Evolutionary conservation across 2,113 vertebrate species (phyloP), one percentile per base, ranked within the genome.

Genomic region (Corydoras sp.): DNA sequence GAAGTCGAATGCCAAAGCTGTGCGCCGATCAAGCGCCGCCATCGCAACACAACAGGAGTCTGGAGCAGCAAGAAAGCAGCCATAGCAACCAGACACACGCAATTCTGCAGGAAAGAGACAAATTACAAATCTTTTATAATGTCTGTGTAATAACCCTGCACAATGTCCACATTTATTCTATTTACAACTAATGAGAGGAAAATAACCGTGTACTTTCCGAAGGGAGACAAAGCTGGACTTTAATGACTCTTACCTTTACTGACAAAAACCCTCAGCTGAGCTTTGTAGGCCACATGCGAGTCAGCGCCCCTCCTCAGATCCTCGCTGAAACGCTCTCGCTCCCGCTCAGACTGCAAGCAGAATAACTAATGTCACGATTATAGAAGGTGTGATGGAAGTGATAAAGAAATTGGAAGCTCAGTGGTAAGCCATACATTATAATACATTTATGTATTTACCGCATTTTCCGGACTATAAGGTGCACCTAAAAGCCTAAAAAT

Each of bases 1-100:
- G 9, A 92, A 83, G 78, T 91, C 86, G 63, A 89, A 81, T 7
- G 88, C 86, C 62, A 91, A 56, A 0, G 87, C 85, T 8, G 89
- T 90, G 55, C 66, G 69, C 29, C 75, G 62, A 13, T 90, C 82
- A 0, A 91, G 73, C 2, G 85, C 85, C 18, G 89, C 89, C 88
- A 91, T 76, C 72, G 80, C 15, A 59, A 91, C 77, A 2, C 74
- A 79, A 63, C 56, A 49, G 9, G 88, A 86, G 59, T 74, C 74
- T 0, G 79, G 75, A 12, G 85, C 81, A 0, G 87, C 80, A 12
- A 81, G 58, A 29, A 90, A 86, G 14, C 87, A 66, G 11, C 90
- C 90, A 10, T 89, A 91, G 73, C 86, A 89, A 58, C 88, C 86
- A 2, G 86, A 88, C 72, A 89, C 87, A 0, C 83, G 84, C 60